These are phyloP conservation scores for Euleptes europaea DNA, from an alignment of 2,113 vertebrate species.

Conservation along the genomic window DNA sequence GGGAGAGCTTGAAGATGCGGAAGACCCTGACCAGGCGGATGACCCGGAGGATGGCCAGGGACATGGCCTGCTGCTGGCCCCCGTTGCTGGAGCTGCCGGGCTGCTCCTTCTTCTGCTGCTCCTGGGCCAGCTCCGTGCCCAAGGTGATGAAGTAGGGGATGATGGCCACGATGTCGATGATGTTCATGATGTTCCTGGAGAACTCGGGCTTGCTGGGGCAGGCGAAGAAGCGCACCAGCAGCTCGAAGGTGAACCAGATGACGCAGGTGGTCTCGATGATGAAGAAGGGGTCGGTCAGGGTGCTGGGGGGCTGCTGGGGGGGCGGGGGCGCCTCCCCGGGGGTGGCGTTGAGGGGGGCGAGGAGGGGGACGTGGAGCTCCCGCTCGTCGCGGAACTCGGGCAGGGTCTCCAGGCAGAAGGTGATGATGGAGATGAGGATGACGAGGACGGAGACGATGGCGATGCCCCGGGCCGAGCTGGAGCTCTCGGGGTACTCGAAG, in stretches of 20 bases:
- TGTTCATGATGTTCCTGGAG: constrained; percentile 94
- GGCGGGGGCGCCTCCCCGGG: constrained; percentile 55
- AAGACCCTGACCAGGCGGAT: constrained; percentile 95
- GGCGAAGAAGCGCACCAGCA: constrained; percentile 91
- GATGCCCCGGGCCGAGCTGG: constrained; percentile 88
- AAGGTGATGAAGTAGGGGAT: constrained; percentile 97
- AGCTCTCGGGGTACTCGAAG: constrained; percentile 96
- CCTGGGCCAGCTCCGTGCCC: constrained; percentile 91
- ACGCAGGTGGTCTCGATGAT: constrained; percentile 96
- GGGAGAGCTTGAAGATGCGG: constrained; percentile 94
- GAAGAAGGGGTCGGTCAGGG: constrained; percentile 92
- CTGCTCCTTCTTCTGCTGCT: constrained; percentile 74
- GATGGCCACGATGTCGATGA: constrained; percentile 95
- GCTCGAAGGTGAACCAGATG: constrained; percentile 98
- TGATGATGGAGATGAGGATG: constrained; percentile 96
- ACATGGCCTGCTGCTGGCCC: constrained; percentile 93
- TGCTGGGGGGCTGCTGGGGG: constrained; percentile 73
- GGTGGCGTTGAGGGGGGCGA: constrained; percentile 48
- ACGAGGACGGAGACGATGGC: constrained; percentile 95
- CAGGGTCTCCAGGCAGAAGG: constrained; percentile 95
- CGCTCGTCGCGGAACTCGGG: constrained; percentile 93
- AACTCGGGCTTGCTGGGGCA: constrained; percentile 95
- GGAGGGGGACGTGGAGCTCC: constrained; percentile 74
- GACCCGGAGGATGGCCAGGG: constrained; percentile 93
- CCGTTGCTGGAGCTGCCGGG: constrained; percentile 65